Evolutionary conservation across 1,140 invertebrate genomes (phyloP).

Genomic region (Ceratina japonica): DNA sequence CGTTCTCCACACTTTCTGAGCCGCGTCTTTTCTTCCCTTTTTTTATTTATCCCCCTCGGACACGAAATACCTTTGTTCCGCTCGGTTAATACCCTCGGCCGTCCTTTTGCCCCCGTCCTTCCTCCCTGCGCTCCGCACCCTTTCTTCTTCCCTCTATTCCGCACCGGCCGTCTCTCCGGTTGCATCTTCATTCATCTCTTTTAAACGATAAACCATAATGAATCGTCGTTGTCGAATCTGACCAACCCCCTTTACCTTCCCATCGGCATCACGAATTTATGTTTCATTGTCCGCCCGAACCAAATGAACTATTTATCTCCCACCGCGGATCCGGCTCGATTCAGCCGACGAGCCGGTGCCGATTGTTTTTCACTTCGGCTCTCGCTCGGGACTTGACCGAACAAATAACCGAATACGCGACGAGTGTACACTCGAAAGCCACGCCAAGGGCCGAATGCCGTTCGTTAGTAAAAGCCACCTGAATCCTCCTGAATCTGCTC

Average conservation of each 20-base stretch:
- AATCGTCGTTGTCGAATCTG: constrained; percentile 12
- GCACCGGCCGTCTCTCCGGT: not conserved
- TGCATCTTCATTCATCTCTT: constrained; percentile 30
- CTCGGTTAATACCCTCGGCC: not conserved
- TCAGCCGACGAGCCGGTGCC: constrained; percentile 24
- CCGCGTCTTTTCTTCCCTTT: not conserved
- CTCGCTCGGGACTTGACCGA: constrained; percentile 40
- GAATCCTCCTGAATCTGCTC: not conserved
- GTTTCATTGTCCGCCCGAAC: constrained; percentile 34
- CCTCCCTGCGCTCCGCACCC: not conserved
- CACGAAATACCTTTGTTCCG: constrained; percentile 27
- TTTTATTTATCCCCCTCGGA: constrained; percentile 1
- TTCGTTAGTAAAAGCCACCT: constrained; percentile 63
- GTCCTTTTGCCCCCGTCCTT: not conserved
- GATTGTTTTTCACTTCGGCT: constrained; percentile 55
- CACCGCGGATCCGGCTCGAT: constrained; percentile 37
- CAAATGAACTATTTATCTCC: constrained; percentile 43
- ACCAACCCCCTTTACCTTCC: not conserved
- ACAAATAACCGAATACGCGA: constrained; percentile 57
- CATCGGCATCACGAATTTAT: constrained; percentile 42
- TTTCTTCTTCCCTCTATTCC: not conserved
- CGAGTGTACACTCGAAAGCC: constrained; percentile 54
- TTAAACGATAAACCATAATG: constrained; percentile 33
- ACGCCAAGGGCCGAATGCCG: constrained; percentile 55
- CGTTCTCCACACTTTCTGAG: constrained; percentile 5